These are phyloP conservation scores for Ranitomeya variabilis DNA, from an alignment of 2,113 vertebrate species.

Conservation along the genomic window DNA sequence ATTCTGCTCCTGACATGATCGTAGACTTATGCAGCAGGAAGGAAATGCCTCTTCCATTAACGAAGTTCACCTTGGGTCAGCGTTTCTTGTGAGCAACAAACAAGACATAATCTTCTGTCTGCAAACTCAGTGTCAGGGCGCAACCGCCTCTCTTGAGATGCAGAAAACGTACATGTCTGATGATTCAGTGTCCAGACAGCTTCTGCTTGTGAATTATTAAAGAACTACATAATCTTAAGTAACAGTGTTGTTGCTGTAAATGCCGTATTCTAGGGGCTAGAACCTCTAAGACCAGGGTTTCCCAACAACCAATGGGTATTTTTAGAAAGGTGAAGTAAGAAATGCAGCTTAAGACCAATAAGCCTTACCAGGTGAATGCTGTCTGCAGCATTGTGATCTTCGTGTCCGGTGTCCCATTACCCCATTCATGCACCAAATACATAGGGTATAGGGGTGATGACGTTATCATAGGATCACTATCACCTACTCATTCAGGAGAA, in stretches of 20 bases:
- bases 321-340: constrained; percentile 36
- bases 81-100: constrained; percentile 67
- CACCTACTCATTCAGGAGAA: too few relatives aligned
- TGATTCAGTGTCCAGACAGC: constrained; percentile 74
- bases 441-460: background rate
- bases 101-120: constrained; percentile 71
- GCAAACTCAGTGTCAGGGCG: constrained; percentile 65
- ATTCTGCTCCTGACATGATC: constrained; percentile 31
- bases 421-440: background rate
- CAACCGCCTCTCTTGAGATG: constrained; percentile 71
- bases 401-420: too few relatives aligned
- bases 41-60: constrained; percentile 64
- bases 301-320: constrained; percentile 6
- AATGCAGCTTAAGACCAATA: background rate
- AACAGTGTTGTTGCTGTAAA: constrained; percentile 67
- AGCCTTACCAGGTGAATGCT: background rate
- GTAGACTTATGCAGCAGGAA: constrained; percentile 61
- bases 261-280: constrained; percentile 63
- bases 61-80: constrained; percentile 69
- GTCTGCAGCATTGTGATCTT: background rate
- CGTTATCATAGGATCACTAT: too few relatives aligned
- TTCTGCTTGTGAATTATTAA: constrained; percentile 75
- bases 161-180: constrained; percentile 72
- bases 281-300: constrained; percentile 56
- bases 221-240: constrained; percentile 72